These are phyloP conservation scores for Coptotermes formosanus DNA, from an alignment of 1,140 invertebrate species.

Conservation along the genomic window DNA sequence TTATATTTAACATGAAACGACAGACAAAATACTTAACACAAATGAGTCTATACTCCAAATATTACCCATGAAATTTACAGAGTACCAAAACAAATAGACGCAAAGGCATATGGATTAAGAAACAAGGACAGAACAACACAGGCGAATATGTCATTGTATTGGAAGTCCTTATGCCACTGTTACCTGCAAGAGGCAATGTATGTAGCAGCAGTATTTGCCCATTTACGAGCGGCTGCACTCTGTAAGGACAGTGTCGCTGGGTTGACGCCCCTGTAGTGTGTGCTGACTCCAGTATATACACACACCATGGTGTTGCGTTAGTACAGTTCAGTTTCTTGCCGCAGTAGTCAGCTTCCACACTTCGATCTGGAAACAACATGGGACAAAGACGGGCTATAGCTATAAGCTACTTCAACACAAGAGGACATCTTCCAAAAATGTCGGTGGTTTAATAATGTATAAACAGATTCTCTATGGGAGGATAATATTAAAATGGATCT, in stretches of 20 bases:
- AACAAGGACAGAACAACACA: too few relatives aligned
- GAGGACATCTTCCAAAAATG: too few relatives aligned
- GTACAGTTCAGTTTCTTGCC: neutral
- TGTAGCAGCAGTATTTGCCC: conserved; percentile 9
- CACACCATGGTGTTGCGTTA: neutral
- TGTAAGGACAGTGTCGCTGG: neutral
- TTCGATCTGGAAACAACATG: neutral
- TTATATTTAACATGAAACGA: too few relatives aligned
- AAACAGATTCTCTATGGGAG: too few relatives aligned
- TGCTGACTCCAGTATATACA: neutral
- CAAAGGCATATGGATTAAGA: too few relatives aligned
- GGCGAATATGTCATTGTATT: too few relatives aligned
- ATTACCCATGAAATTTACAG: too few relatives aligned
- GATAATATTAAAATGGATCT: too few relatives aligned
- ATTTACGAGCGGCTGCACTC: neutral
- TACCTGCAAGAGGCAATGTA: neutral
- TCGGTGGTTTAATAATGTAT: too few relatives aligned
- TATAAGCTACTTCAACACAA: neutral
- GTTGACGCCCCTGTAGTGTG: neutral
- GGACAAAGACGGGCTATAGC: neutral
- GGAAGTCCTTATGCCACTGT: neutral
- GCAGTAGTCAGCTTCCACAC: neutral
- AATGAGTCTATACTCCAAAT: too few relatives aligned
- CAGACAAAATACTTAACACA: too few relatives aligned
- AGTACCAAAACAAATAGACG: too few relatives aligned